Percentiles rank a stretch among this genome's conserved stretches.
Evolutionary conservation across 1,140 invertebrate species (phyloP).

Genomic region (Plectus sambesii): DNA sequence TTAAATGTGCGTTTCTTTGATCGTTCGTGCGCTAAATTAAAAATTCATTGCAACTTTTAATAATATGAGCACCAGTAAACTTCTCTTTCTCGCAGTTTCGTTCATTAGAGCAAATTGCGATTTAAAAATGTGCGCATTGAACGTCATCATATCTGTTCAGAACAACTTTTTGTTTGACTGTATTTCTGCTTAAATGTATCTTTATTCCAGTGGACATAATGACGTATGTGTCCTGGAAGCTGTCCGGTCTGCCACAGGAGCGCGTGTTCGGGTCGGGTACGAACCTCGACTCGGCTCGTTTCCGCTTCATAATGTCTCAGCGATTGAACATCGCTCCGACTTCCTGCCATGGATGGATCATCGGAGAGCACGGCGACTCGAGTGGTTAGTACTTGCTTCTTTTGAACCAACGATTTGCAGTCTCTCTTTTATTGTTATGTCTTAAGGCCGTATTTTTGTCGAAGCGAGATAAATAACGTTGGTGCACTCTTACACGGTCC

Average conservation of each 20-base stretch:
- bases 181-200: conserved; percentile 4
- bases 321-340: conserved; percentile 64
- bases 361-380: conserved; percentile 69
- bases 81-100: too few relatives aligned
- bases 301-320: conserved; percentile 74
- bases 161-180: too few relatives aligned
- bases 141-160: too few relatives aligned
- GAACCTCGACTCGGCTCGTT: conserved; percentile 75
- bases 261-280: conserved; percentile 78
- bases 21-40: neutral
- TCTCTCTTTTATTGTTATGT: too few relatives aligned
- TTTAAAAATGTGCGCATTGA: too few relatives aligned
- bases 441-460: too few relatives aligned
- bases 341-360: conserved; percentile 75
- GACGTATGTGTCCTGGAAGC: conserved; percentile 82
- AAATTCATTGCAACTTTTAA: too few relatives aligned
- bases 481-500: too few relatives aligned
- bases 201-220: conserved; percentile 61
- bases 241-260: conserved; percentile 71
- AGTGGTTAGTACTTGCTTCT: conserved; percentile 49
- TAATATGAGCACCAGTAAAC: conserved; percentile 13
- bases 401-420: too few relatives aligned
- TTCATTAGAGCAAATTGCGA: conserved; percentile 10
- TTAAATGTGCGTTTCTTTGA: neutral
- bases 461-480: too few relatives aligned